Base-by-base conservation (phyloP, 2,113 vertebrate genomes). In the Morone chrysops region DNA sequence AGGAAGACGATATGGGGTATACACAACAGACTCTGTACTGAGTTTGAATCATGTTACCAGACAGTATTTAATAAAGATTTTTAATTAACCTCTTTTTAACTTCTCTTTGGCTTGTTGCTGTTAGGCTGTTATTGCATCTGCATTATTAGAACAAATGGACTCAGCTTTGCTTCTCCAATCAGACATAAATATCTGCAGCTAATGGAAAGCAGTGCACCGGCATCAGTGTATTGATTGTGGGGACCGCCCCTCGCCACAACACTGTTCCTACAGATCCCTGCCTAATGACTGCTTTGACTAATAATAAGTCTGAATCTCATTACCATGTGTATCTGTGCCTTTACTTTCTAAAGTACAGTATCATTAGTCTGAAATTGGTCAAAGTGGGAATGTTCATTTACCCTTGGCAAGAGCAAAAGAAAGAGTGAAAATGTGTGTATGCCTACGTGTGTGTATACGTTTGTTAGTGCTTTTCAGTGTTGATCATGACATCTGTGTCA, bases 281-380 rank as follows among this genome's bases (percentile, higher is more conserved):
- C 67, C 75, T 89, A 91, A 91, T 92, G 86, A 87, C 71, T 85
- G 77, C 81, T 87, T 84, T 90, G 90, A 89, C 60, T 89, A 87
- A 91, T 92, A 70, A 86, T 57, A 73, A 59, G 51, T 78, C 60
- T 75, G 80, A 87, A 88, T 91, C 61, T 78, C 76, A 88, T 90
- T 88, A 85, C 1, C 74, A 17, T 63, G 78, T 69, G 63, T 81
- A 66, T 77, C 48, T 75, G 18, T 75, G 50, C 7, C 11, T 47
- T 12, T 25, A 36, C 47, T 82, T 60, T 69, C 62, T 74, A 10
- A 78, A 74, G 14, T 43, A 63, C 40, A 59, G 31, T 36, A 74
- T 77, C 47, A 78, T 84, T 72, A 62, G 68, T 81, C 43, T 74
- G 40, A 59, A 79, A 66, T 81, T 38, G 70, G 25, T 80, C 22